phyloP scores from a whole-genome alignment of 2,797 vertebrate species.

The Kryptopterus vitreolus region DNA sequence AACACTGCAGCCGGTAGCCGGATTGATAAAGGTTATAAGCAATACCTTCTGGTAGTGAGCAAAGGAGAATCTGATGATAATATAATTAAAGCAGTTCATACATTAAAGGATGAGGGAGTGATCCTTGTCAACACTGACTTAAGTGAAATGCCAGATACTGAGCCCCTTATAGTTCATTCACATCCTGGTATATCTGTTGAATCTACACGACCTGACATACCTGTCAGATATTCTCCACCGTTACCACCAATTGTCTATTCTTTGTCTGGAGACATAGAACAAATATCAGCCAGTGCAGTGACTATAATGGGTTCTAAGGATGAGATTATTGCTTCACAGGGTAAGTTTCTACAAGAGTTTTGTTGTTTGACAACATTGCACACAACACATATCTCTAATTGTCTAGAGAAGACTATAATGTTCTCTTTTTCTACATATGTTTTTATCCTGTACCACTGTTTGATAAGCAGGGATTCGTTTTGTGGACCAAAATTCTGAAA shows the following conservation, averaged over 20 bases:
- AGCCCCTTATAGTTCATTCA: background rate
- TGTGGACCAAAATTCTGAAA: background rate
- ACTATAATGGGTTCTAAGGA: background rate
- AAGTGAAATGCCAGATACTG: constrained; percentile 6
- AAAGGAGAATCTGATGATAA: constrained; percentile 70
- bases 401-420: background rate
- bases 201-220: background rate
- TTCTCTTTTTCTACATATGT: background rate
- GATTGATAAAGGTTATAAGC: constrained; percentile 61
- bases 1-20: constrained; percentile 67
- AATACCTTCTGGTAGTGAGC: constrained; percentile 75
- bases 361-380: background rate
- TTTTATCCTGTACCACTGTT: background rate
- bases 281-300: background rate
- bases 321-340: background rate
- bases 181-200: background rate
- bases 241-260: background rate
- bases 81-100: constrained; percentile 50
- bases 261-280: background rate
- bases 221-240: background rate
- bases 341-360: background rate
- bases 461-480: background rate
- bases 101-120: constrained; percentile 68
- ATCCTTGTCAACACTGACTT: constrained; percentile 69
- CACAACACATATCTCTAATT: background rate